Conservation (phyloP, 2,888 invertebrate species). For the Chymomyza fuscimana region DNA sequence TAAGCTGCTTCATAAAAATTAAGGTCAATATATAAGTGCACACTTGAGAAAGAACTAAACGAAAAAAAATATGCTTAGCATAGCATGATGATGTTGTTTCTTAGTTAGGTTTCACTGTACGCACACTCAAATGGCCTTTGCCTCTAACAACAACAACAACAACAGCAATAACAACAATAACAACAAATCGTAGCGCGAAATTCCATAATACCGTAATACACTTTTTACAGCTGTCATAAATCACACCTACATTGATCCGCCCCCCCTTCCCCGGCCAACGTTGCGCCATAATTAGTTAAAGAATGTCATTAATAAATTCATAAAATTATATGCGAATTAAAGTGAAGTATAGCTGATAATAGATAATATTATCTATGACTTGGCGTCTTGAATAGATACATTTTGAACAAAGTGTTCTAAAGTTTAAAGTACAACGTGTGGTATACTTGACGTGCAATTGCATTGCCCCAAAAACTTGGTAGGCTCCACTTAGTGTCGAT, state of each 20-base stretch:
- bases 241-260: not conserved
- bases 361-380: not conserved
- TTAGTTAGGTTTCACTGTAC: not conserved
- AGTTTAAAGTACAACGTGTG: not conserved
- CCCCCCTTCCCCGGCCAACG: not conserved
- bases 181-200: no score
- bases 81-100: not conserved
- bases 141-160: not conserved
- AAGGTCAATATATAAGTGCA: not conserved
- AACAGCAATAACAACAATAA: not conserved
- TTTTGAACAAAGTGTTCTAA: not conserved
- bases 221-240: not conserved
- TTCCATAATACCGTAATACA: not conserved
- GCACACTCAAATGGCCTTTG: not conserved
- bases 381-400: not conserved
- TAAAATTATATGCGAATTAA: conserved; percentile 37
- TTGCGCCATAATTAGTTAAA: not conserved
- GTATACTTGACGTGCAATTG: conserved; percentile 4
- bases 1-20: not conserved
- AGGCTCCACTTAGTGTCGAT: conserved; percentile 18
- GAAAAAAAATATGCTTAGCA: not conserved
- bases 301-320: conserved; percentile 27
- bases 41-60: not conserved
- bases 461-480: not conserved
- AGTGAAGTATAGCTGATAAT: conserved; percentile 19